Conservation (phyloP, 2,888 invertebrate species). For the Drosophila hamatofila region DNA sequence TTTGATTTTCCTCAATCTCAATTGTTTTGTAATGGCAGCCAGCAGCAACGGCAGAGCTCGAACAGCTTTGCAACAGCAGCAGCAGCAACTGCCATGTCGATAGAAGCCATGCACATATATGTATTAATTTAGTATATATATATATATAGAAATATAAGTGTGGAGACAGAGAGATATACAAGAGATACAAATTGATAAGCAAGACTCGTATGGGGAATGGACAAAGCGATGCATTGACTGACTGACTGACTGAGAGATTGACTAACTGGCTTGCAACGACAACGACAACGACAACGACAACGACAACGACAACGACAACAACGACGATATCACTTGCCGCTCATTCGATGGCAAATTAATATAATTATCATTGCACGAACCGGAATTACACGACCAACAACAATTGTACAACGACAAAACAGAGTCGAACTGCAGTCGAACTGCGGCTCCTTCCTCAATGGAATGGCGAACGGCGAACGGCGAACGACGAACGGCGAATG, state of each 20-base stretch:
- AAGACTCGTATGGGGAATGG: conserved; percentile 51
- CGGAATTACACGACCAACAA: conserved; percentile 76
- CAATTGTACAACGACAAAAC: conserved; percentile 56
- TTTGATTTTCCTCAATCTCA: conserved; percentile 74
- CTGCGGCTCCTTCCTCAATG: conserved; percentile 44
- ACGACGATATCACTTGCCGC: conserved; percentile 69
- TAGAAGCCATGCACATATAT: conserved; percentile 8
- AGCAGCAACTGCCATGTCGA: conserved; percentile 33
- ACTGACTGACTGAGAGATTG: conserved; percentile 20
- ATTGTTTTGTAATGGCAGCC: conserved; percentile 76
- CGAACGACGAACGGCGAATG: conserved; percentile 31
- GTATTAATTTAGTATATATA: not conserved
- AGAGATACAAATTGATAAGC: conserved; percentile 61
- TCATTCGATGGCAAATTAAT: conserved; percentile 79
- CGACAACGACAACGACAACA: conserved; percentile 30
- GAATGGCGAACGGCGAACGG: conserved; percentile 35
- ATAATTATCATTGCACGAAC: conserved; percentile 82
- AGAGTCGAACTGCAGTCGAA: conserved; percentile 6
- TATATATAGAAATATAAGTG: not conserved
- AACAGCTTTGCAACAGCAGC: conserved; percentile 12
- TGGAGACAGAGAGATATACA: not conserved
- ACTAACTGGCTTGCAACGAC: conserved; percentile 21
- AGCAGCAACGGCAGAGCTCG: conserved; percentile 21
- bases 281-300: conserved; percentile 19
- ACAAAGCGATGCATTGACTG: conserved; percentile 21